Evolutionary conservation across 2,113 vertebrate genomes (phyloP).

Genomic region (Myodes glareolus): DNA sequence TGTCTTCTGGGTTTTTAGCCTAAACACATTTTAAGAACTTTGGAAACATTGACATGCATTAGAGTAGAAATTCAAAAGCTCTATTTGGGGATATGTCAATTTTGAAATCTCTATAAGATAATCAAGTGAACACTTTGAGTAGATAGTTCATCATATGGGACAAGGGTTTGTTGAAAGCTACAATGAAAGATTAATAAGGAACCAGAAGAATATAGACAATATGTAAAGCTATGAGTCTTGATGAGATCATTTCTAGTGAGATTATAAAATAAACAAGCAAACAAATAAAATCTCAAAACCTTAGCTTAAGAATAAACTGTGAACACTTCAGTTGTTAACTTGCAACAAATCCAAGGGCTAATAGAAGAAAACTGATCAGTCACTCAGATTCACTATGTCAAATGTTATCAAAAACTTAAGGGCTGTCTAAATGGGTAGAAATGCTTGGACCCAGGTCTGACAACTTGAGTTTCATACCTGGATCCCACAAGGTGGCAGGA

Average conservation of each 20-base stretch:
- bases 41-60: not conserved
- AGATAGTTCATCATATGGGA: not conserved
- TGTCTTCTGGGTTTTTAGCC: not conserved
- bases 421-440: not conserved
- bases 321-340: not conserved
- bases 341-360: not conserved
- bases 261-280: not conserved
- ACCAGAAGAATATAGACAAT: not conserved
- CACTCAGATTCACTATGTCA: not conserved
- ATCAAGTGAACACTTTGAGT: not conserved
- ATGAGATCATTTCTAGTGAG: not conserved
- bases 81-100: not conserved
- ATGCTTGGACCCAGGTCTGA: too few relatives aligned
- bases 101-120: not conserved
- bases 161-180: not conserved
- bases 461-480: not conserved
- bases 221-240: not conserved
- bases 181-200: constrained; percentile 22
- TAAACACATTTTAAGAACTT: constrained; percentile 1
- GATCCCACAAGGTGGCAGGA: not conserved
- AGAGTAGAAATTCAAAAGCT: not conserved
- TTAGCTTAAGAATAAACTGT: not conserved
- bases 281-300: too few relatives aligned
- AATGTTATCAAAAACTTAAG: constrained; percentile 12
- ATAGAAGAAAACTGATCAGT: not conserved